Evolutionary conservation across 2,888 invertebrate genomes (phyloP), one percentile per base, ranked within the genome.

Genomic region (Onchidella celtica): DNA sequence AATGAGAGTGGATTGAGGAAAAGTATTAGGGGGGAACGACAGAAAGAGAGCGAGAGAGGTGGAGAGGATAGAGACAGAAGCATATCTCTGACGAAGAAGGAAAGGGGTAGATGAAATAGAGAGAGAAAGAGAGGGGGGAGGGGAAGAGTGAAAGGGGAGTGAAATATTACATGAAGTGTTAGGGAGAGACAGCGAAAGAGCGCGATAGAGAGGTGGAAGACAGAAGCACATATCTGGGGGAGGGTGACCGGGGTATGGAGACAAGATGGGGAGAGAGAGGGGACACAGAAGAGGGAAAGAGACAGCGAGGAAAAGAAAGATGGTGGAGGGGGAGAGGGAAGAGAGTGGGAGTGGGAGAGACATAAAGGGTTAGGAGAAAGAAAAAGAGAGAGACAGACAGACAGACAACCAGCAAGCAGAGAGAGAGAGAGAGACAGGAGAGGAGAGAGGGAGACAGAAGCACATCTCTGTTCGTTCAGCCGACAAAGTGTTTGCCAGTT

Each of bases 351-450:
- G 63, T 63, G 59, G 63, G 75, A 63, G 38, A 75, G 14, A 36
- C 2, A 75, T 17, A 63, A 40, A 75, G 38, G 36, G 65, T 63
- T n/a, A n/a, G n/a, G n/a, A n/a, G n/a, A n/a, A n/a, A 75, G 65
- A 75, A 32, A 34, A 38, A 73, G 11, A 29, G 57, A 55, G 59
- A 29, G 73, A 55, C 57, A 57, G 57, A 27, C 29, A 73, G 57
- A 73, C 57, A 55, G 55, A n/a, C n/a, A n/a, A n/a, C n/a, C n/a
- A n/a, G n/a, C 0, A 61, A 24, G 36, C 14, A 63, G 36, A 38
- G 38, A 74, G 38, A 63, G 63, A 74, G n/a, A 74, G 17, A 14
- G 34, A 66, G 24, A 66, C 3, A 32, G 40, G 21, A 2, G 21
- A 9, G 36, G 36, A 34, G 2, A 34, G 63, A 24, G 3, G 27